Base-by-base conservation (phyloP, 2,113 vertebrate genomes). In the Chaetops frenatus region DNA sequence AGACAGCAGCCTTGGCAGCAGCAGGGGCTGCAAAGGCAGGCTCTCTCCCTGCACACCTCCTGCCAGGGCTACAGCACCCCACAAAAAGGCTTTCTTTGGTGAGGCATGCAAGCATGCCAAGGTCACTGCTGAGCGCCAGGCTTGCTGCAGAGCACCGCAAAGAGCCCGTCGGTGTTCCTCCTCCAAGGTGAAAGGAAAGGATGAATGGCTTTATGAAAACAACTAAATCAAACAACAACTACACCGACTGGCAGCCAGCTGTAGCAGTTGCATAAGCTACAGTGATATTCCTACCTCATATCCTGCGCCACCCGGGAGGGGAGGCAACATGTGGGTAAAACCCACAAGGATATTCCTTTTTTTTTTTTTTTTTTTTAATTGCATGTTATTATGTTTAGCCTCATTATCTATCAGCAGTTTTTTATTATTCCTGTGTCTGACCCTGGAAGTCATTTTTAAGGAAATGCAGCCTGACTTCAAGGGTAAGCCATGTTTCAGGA, bases 131-230 rank as follows among this genome's bases (percentile, higher is more conserved):
- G 81, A 90, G 67, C 69, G 9, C 11, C 1, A 3, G 64, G 48
- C 60, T 79, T 42, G 47, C 60, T 84, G 81, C 69, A 85, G 67
- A 94, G 48, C 58, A 50, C 29, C 0, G 1, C 70, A 36, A 80
- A 48, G 58, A 82, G 45, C 53, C 71, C 1, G 2, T 38, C 79
- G 80, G 61, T 35, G 71, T 48, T 67, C 11, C n/a, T 73, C 21
- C 66, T 91, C 78, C 74, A 87, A 94, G 77, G 93, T 92, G 86
- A 96, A 94, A 91, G 48, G 36, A 53, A 91, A 95, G 74, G 78
- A 91, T 65, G 92, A 93, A 89, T 3, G 27, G 35, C 51, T 91
- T 91, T 76, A 77, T 36, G 31, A 74, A 70, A 77, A 81, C 72
- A 93, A 78, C 66, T 90, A 93, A 86, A 78, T 83, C 88, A 94